phyloP scores from a whole-genome alignment of 2,113 vertebrate genomes.

The Pseudolaguvia tuberculata region DNA sequence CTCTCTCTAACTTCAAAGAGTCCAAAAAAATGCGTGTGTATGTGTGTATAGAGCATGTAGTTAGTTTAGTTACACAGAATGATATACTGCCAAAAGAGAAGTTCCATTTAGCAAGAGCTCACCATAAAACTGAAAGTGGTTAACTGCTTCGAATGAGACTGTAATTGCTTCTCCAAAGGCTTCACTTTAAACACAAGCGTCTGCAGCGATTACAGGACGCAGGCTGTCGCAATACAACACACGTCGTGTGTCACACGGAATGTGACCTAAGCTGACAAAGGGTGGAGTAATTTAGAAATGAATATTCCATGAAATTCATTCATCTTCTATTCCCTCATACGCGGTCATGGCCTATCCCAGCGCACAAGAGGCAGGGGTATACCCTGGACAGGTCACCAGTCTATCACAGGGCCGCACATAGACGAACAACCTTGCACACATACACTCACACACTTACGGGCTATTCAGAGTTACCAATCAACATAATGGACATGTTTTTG shows the following conservation, averaged over 20 bases:
- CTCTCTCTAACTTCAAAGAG: constrained; percentile 2
- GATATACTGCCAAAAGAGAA: constrained; percentile 18
- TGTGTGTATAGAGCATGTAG: constrained; percentile 8
- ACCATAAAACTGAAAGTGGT: constrained; percentile 20
- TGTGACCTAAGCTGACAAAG: constrained; percentile 7
- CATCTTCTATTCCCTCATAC: too few relatives aligned
- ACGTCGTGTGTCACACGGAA: constrained; percentile 27
- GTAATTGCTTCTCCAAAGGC: constrained; percentile 39
- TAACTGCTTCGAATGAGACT: constrained; percentile 41
- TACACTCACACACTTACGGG: too few relatives aligned
- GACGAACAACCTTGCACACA: too few relatives aligned
- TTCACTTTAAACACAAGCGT: constrained; percentile 38
- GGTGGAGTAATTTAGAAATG: constrained; percentile 27
- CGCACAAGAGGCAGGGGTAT: too few relatives aligned
- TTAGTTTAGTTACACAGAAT: constrained; percentile 13
- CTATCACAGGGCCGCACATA: too few relatives aligned
- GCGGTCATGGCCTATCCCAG: too few relatives aligned
- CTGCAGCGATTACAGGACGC: constrained; percentile 36
- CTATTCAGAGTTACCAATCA: too few relatives aligned
- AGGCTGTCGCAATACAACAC: constrained; percentile 16
- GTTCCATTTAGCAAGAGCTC: constrained; percentile 29
- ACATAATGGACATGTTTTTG: too few relatives aligned
- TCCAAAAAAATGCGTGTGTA: constrained; percentile 9
- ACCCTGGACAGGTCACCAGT: too few relatives aligned
- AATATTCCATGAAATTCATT: too few relatives aligned